These are phyloP conservation scores for Hystrix brachyura DNA, from an alignment of 2,113 vertebrate species.

Conservation along the genomic window DNA sequence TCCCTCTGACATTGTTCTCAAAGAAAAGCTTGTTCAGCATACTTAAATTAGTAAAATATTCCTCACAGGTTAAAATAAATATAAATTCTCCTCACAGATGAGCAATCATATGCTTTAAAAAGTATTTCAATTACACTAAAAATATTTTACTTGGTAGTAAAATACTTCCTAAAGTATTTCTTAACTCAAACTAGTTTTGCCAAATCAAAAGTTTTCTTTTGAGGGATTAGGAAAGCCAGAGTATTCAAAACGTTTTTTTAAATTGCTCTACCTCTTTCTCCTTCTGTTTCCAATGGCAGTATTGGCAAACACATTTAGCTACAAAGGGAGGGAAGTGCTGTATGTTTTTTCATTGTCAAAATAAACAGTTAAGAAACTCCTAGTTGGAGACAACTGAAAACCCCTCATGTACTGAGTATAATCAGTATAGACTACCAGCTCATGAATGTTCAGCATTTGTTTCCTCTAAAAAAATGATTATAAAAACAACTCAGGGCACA, in stretches of 20 bases:
- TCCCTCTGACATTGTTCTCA: neutral
- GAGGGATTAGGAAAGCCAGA: constrained; percentile 53
- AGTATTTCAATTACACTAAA: constrained; percentile 53
- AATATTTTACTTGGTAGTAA: constrained; percentile 74
- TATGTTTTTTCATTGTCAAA: constrained; percentile 63
- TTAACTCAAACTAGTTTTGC: constrained; percentile 57
- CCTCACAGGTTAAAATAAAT: constrained; percentile 13
- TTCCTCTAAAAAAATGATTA: constrained; percentile 39
- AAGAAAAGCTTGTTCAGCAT: constrained; percentile 61
- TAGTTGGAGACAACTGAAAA: constrained; percentile 43
- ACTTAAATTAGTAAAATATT: constrained; percentile 33
- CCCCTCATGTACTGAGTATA: constrained; percentile 8
- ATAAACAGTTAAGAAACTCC: constrained; percentile 58
- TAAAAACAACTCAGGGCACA: neutral
- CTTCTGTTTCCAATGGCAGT: constrained; percentile 51
- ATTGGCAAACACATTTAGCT: constrained; percentile 38
- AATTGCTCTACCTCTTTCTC: constrained; percentile 51
- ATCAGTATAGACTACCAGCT: neutral
- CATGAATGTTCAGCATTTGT: neutral
- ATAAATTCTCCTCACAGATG: constrained; percentile 40
- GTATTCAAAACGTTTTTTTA: constrained; percentile 52
- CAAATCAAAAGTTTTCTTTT: constrained; percentile 76
- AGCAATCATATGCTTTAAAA: neutral
- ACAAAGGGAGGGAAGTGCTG: constrained; percentile 38
- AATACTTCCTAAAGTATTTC: constrained; percentile 56